Evolutionary conservation across 2,888 invertebrate genomes (phyloP), one percentile per base, ranked within the genome.

Genomic region (Andrena minutula): DNA sequence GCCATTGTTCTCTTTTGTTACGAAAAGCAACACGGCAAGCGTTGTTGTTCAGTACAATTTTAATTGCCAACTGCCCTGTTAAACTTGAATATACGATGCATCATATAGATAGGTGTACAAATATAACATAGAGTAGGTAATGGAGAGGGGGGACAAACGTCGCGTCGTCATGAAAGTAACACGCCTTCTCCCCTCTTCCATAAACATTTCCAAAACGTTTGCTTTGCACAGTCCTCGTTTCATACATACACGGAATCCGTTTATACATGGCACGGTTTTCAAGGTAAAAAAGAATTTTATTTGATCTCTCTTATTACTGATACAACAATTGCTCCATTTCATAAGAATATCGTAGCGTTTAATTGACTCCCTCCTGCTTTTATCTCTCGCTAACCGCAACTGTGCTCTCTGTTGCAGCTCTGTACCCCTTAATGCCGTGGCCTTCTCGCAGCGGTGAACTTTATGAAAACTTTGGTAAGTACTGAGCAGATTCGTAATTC

Each of bases 381-480:
- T 0, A 41, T 8, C 20, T 8, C 2, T n/a, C 16, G 1, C 20
- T 26, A 28, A 28, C 7, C 30, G 6, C 28, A 35, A 64, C 35
- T 71, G n/a, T 47, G 28, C 65, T 70, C 69, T 79, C 51, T 86
- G 86, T 88, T 88, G 4, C 88, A 88, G 89, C 49, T 81, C 32
- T 32, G 74, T 49, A 60, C 23, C 64, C 35, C 79, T 86, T 87
- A 80, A 86, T 87, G 84, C 88, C 83, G 82, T 71, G 83, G 75
- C 56, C 79, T 82, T 47, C 61, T 60, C 75, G 32, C 66, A 68
- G 70, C 70, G 56, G 68, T 75, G 84, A 89, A 81, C 78, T 83
- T 86, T 79, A 89, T 86, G 89, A 90, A 78, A 90, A 84, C 84
- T 87, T 82, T 53, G 90, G 87, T 87, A 79, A 89, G 86, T 80